Base-by-base conservation (phyloP, 37 sponge, comb jelly and placozoan species). In the Haliclona indistincta region DNA sequence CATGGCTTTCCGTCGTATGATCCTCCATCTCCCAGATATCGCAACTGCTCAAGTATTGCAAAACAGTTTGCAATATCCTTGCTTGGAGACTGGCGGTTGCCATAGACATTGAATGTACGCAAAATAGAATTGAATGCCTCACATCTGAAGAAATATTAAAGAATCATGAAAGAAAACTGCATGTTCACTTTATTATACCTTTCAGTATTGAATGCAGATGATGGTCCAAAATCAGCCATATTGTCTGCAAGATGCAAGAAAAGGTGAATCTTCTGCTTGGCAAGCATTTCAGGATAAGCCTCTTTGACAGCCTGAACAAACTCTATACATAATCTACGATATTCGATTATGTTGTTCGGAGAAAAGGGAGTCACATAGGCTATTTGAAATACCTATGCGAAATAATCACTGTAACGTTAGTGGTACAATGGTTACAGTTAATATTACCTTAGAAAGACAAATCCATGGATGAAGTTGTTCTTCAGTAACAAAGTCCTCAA, bases 201-300 rank as follows among this genome's bases (percentile, higher is more conserved):
- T 58, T 84, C 77, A 36, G 85, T 77, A 32, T 70, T 84, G 53
- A 56, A 84, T 23, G 38, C 56, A 41, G 40, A 39, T 43, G 78
- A 7, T 20, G 77, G 85, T 4, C 85, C 78, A 76, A 84, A 77
- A 32, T 77, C 77, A 2, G 40, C 61, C 23, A 84, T 77, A 36
- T 61, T 36, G 7, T 84, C 78, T 20, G 45, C 60, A 3, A 84
- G 35, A 51, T 84, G 85, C 10, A 84, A 63, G 8, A 84, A 51
- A 3, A 84, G 76, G 42, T 84, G 85, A 35, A 77, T 19, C 56
- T 83, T 77, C 11, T 44, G 61, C 25, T 63, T 74, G 22, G 65
- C 38, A 47, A 55, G 26, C 29, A 63, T 29, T 11, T 54, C 53
- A 11, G 81, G 81, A 25, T 25, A 33, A 20, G 34, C 29, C 20